phyloP scores from a whole-genome alignment of 2,888 invertebrate genomes.

The Drosophila niveifrons region DNA sequence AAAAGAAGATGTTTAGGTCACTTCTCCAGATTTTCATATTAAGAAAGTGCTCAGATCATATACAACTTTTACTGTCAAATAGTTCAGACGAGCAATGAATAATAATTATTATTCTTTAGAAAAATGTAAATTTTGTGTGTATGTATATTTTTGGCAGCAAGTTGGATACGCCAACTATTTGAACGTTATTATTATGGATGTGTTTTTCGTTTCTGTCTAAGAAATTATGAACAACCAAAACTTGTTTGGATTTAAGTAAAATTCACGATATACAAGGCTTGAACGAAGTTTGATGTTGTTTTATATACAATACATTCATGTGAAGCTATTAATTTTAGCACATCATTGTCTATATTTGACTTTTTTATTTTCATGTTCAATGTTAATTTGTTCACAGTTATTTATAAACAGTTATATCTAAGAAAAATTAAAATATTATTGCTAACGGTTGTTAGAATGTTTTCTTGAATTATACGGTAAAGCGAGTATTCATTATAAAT shows the following conservation, averaged over 20 bases:
- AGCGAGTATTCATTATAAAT: not conserved
- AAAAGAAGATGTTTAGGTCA: not conserved
- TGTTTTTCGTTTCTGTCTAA: slow-evolving; percentile 12
- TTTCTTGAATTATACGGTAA: not conserved
- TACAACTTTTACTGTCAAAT: not conserved
- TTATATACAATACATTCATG: slow-evolving; percentile 24
- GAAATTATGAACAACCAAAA: slow-evolving; percentile 32
- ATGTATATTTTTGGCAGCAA: slow-evolving; percentile 9
- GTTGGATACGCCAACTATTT: slow-evolving; percentile 18
- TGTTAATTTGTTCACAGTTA: not conserved
- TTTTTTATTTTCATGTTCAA: slow-evolving; percentile 10
- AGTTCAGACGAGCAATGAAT: not conserved
- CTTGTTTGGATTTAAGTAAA: slow-evolving; percentile 31
- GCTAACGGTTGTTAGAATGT: not conserved
- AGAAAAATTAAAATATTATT: not conserved
- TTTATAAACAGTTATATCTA: slow-evolving; percentile 4
- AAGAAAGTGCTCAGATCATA: no score
- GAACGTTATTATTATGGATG: slow-evolving; percentile 38
- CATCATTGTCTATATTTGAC: slow-evolving; percentile 9
- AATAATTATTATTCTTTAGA: slow-evolving; percentile 9
- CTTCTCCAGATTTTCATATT: no score
- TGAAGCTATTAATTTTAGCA: slow-evolving; percentile 21
- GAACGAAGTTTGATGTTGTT: slow-evolving; percentile 35
- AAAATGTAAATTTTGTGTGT: slow-evolving; percentile 15
- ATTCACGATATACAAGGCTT: slow-evolving; percentile 23